Evolutionary conservation across 2,113 vertebrate species (phyloP).

Genomic region (Syngnathus scovelli): DNA sequence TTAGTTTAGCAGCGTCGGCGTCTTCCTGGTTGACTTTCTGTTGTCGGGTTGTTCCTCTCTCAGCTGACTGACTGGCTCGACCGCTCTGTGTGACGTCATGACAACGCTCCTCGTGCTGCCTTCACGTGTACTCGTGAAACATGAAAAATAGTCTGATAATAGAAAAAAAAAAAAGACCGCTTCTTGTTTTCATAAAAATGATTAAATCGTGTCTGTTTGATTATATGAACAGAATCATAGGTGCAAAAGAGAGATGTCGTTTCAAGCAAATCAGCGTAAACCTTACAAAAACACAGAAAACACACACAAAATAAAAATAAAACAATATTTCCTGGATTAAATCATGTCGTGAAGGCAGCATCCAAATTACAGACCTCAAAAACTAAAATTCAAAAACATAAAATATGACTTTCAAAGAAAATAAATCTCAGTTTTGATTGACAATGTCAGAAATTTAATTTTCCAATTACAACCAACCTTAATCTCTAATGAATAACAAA

Average conservation of each 20-base stretch:
- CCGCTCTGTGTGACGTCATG: conserved; percentile 52
- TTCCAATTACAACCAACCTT: neutral
- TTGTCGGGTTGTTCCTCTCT: conserved; percentile 42
- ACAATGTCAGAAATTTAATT: no score
- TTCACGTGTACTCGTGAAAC: conserved; percentile 22
- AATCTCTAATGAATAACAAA: no score
- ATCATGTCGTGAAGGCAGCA: neutral
- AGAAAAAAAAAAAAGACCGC: neutral
- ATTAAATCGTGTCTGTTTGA: neutral
- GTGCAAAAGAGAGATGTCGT: neutral
- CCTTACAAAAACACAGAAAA: neutral
- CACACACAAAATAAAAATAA: no score
- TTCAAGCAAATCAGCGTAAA: neutral
- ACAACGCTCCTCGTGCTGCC: conserved; percentile 33
- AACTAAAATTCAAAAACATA: no score
- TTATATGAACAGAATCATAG: neutral
- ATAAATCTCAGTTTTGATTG: neutral
- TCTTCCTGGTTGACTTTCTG: conserved; percentile 61
- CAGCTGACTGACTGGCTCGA: conserved; percentile 52
- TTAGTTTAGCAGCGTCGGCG: conserved; percentile 21
- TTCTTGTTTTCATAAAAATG: neutral
- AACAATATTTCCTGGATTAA: neutral
- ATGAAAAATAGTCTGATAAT: neutral
- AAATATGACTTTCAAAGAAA: neutral
- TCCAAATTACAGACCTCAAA: neutral